These are phyloP conservation scores for Smithornis capensis DNA, from an alignment of 2,113 vertebrate species.

Conservation along the genomic window DNA sequence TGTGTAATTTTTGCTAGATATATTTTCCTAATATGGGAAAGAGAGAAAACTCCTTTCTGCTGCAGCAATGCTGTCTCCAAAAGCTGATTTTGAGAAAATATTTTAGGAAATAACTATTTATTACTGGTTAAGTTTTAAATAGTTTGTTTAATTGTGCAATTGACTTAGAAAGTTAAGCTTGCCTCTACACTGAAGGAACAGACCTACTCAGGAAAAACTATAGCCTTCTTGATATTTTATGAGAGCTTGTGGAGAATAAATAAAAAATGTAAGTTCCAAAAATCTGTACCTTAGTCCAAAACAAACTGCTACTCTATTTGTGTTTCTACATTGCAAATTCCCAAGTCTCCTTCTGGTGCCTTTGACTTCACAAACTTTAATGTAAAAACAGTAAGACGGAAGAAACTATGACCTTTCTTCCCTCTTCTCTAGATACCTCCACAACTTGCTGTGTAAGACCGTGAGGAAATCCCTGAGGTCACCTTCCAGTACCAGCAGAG, in stretches of 20 bases:
- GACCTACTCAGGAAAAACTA: background rate
- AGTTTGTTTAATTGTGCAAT: background rate
- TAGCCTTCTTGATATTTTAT: background rate
- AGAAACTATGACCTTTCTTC: background rate
- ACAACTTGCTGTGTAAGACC: background rate
- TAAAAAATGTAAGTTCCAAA: background rate
- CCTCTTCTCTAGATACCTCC: background rate
- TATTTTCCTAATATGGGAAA: background rate
- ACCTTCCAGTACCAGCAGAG: background rate
- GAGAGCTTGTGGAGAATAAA: background rate
- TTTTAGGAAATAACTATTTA: background rate
- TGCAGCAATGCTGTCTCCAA: background rate
- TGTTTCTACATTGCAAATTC: background rate
- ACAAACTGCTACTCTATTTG: background rate
- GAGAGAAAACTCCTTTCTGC: background rate
- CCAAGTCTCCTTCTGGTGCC: background rate
- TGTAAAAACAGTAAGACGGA: background rate
- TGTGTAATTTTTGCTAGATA: background rate
- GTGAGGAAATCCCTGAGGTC: background rate
- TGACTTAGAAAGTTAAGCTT: background rate
- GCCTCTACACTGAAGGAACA: background rate
- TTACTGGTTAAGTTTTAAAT: background rate
- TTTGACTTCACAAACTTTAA: background rate
- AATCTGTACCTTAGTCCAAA: background rate
- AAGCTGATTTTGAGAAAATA: background rate